These are phyloP conservation scores for Apistogramma diplotaenia DNA, from an alignment of 2,113 vertebrate genomes.

Conservation along the genomic window DNA sequence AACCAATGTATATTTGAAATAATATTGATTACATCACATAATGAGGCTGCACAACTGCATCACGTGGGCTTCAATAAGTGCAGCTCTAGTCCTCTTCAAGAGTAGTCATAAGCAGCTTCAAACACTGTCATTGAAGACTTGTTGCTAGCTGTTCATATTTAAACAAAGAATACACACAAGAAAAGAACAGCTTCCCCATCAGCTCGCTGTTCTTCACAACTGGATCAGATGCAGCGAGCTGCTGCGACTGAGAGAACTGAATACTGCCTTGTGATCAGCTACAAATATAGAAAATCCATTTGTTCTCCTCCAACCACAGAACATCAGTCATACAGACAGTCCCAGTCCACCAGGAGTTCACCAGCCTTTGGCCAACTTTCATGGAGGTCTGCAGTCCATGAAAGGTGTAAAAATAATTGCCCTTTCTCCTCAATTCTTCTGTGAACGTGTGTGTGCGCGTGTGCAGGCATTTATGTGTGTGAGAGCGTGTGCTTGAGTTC, in stretches of 20 bases:
- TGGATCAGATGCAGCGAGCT: not conserved
- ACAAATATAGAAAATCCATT: constrained; percentile 58
- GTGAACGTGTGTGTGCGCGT: not conserved
- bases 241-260: not conserved
- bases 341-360: constrained; percentile 45
- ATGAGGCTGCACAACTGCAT: no score
- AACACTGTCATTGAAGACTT: not conserved
- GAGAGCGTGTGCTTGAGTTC: not conserved
- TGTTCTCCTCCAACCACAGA: constrained; percentile 42
- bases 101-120: not conserved
- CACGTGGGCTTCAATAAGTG: not conserved
- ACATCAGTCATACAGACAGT: constrained; percentile 54
- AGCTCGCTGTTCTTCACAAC: not conserved
- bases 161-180: not conserved
- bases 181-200: not conserved
- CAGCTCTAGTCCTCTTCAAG: not conserved
- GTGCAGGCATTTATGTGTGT: no score
- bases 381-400: constrained; percentile 25
- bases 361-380: constrained; percentile 35
- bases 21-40: no score
- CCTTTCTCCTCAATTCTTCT: not conserved
- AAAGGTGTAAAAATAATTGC: constrained; percentile 39
- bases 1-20: not conserved
- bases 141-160: not conserved
- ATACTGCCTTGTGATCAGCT: constrained; percentile 18